phyloP scores from a whole-genome alignment of 2,113 vertebrate species.

The Apodemus sylvaticus region DNA sequence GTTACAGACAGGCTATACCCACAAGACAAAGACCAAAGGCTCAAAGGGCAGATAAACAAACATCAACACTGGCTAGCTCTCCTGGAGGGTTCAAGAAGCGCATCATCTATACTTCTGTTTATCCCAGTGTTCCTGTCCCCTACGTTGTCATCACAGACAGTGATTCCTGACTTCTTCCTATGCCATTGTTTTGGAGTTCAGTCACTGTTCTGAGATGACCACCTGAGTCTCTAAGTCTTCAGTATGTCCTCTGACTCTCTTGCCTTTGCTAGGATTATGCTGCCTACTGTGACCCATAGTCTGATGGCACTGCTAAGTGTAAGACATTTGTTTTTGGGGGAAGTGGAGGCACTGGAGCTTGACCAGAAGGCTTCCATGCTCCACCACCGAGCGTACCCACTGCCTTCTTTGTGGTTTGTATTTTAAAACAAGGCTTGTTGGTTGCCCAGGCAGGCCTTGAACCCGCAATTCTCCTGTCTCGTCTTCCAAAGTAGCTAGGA shows the following conservation, averaged over 20 bases:
- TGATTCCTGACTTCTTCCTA: neutral
- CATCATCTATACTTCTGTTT: neutral
- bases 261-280: neutral
- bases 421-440: neutral
- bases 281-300: neutral
- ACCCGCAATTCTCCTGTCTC: neutral
- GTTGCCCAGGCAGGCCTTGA: neutral
- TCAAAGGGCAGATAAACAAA: neutral
- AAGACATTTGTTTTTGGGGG: neutral
- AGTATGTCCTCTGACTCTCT: neutral
- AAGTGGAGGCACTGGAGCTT: neutral
- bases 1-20: neutral
- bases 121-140: neutral
- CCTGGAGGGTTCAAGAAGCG: neutral
- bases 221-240: neutral
- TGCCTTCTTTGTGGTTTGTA: neutral
- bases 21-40: neutral
- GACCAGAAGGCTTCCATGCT: neutral
- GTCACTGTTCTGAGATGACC: slow-evolving; percentile 16
- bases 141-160: neutral
- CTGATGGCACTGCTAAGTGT: neutral
- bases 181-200: neutral
- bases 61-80: neutral
- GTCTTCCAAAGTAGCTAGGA: neutral
- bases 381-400: too few species aligned